These are phyloP conservation scores for Phoenicopterus ruber DNA, from an alignment of 2,113 vertebrate species.

Conservation along the genomic window DNA sequence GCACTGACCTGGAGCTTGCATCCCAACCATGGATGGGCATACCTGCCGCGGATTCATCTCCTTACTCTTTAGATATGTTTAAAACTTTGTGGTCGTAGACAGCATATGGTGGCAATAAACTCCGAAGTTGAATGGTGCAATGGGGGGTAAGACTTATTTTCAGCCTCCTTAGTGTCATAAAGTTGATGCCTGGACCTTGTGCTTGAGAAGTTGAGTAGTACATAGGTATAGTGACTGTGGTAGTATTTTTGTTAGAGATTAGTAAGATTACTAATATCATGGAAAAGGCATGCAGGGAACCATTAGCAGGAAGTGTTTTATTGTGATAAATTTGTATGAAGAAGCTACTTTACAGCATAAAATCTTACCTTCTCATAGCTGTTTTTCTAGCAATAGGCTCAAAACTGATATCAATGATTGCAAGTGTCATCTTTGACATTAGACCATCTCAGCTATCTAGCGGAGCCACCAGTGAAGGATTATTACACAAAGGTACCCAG, in stretches of 20 bases:
- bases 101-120: not conserved
- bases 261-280: not conserved
- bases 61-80: not conserved
- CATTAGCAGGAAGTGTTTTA: not conserved
- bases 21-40: not conserved
- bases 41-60: not conserved
- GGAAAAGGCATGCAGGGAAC: not conserved
- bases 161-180: not conserved
- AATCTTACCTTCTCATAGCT: not conserved
- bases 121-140: not conserved
- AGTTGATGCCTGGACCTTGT: not conserved
- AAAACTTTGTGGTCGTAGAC: not conserved
- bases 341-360: not conserved
- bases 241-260: not conserved
- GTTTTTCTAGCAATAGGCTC: not conserved
- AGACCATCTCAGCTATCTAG: not conserved
- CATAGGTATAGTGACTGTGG: not conserved
- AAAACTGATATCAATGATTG: not conserved
- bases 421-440: not conserved
- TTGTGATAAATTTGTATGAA: not conserved
- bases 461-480: not conserved
- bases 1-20: not conserved
- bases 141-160: not conserved
- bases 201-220: not conserved
- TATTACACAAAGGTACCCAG: not conserved